These are phyloP conservation scores for Nephrotoma appendiculata DNA, from an alignment of 2,888 invertebrate genomes.

Conservation along the genomic window DNA sequence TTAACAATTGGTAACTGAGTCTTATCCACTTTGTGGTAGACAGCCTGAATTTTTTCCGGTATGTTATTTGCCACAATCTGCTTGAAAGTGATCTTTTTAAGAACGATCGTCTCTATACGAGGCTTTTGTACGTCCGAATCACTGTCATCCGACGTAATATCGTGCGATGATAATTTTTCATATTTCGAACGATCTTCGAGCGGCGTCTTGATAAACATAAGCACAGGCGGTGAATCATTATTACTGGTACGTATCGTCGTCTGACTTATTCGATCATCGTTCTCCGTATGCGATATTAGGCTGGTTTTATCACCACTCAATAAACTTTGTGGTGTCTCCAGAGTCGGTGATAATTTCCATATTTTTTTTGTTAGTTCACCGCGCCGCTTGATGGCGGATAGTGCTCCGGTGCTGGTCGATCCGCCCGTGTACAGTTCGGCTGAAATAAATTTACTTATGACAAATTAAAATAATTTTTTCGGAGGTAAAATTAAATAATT, in stretches of 20 bases:
- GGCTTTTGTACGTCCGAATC: conserved; percentile 27
- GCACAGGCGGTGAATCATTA: neutral
- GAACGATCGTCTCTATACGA: conserved; percentile 23
- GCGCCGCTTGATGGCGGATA: neutral
- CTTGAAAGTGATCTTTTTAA: conserved; percentile 28
- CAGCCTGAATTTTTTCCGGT: conserved; percentile 38
- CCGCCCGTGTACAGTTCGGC: neutral
- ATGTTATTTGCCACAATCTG: conserved; percentile 36
- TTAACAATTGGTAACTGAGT: conserved; percentile 32
- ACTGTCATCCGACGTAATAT: conserved; percentile 41
- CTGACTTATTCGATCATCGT: neutral
- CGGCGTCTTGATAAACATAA: conserved; percentile 36
- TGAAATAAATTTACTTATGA: conserved; percentile 3
- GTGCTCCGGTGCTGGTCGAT: neutral
- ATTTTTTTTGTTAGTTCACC: neutral
- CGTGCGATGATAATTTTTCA: conserved; percentile 53
- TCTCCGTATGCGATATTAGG: conserved; percentile 11
- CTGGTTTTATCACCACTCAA: conserved; percentile 24
- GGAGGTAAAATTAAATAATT: neutral
- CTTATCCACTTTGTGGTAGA: conserved; percentile 37
- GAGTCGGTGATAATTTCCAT: conserved; percentile 31
- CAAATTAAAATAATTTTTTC: conserved; percentile 1
- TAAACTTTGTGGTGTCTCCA: conserved; percentile 26
- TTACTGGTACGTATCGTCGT: neutral
- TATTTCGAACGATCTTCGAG: conserved; percentile 61